Base-by-base conservation (phyloP, 2,113 vertebrate genomes). In the Elephas maximus region DNA sequence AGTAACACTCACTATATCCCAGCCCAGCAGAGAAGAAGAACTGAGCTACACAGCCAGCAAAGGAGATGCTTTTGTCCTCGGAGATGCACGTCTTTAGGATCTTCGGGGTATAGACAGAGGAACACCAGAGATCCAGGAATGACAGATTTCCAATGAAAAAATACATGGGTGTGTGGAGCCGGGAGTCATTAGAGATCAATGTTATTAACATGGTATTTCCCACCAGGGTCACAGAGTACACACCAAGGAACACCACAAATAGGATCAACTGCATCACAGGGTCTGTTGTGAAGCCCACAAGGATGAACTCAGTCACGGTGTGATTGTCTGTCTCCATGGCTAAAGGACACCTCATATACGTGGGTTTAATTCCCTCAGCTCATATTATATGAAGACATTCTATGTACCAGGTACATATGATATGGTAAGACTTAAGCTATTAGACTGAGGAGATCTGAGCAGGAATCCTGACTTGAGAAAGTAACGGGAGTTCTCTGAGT, bases 131-230 rank as follows among this genome's bases (percentile, higher is more conserved):
- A n/a, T 95, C 90, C 69, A 94, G 41, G 74, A 94, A 73, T 20
- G n/a, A 0, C 1, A 97, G 74, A 33, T 97, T 91, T 41, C 87
- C 4, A 95, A 96, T 96, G 78, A 97, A 98, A 83, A 95, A 96
- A 60, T 97, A 97, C 97, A 97, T 95, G 71, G 97, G 94, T 2
- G 60, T 94, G 17, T 95, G 93, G 28, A 97, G 83, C 17, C 0
- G 11, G 20, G 88, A 83, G 37, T 91, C 95, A 9, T 0, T 2
- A 21, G 2, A 3, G 60, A 96, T 97, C 63, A 91, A 44, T n/a
- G 8, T 1, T 0, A 91, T 88, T 30, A 97, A 82, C 23, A 5
- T 28, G 41, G 1, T 71, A 18, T 97, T 97, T 85, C 92, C 96
- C 21, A 84, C 5, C 6, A 97, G 0, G 0, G 95, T 95, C 57